Base-by-base conservation (phyloP, 1,140 invertebrate genomes). In the Agrilus planipennis region DNA sequence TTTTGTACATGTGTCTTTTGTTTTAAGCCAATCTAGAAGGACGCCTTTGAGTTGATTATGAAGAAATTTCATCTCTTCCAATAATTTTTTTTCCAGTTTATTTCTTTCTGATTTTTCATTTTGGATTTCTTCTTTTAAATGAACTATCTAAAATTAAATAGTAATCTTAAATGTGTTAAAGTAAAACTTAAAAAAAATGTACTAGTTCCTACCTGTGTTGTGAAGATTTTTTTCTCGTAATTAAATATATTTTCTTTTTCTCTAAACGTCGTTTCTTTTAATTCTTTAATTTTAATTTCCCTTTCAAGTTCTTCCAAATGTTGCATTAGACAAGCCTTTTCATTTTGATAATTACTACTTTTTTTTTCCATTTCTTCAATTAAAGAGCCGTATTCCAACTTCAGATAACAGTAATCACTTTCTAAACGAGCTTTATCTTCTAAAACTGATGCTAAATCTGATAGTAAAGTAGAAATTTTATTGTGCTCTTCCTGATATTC, bases 111-210 rank as follows among this genome's bases (percentile, higher is more conserved):
- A n/a, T 25, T 25, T 25, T 6, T 25, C 7, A 25, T 25, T n/a
- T 25, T 25, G 23, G n/a, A 25, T 25, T 25, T 28, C 22, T 28
- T 32, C 28, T 36, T 18, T 52, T n/a, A n/a, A n/a, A n/a, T n/a
- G n/a, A n/a, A n/a, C n/a, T n/a, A n/a, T n/a, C n/a, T n/a, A n/a
- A n/a, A n/a, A n/a, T n/a, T n/a, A n/a, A n/a, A n/a, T n/a, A n/a
- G n/a, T n/a, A n/a, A n/a, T n/a, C n/a, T n/a, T n/a, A n/a, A n/a
- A n/a, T n/a, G n/a, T n/a, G n/a, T n/a, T n/a, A n/a, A n/a, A n/a
- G n/a, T n/a, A n/a, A n/a, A n/a, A n/a, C n/a, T n/a, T n/a, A n/a
- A n/a, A n/a, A n/a, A n/a, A n/a, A n/a, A n/a, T n/a, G n/a, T n/a
- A n/a, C n/a, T n/a, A n/a, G n/a, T n/a, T n/a, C n/a, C n/a, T n/a